These are phyloP conservation scores for Actenoides lindsayi DNA, from an alignment of 2,113 vertebrate species.

Conservation along the genomic window DNA sequence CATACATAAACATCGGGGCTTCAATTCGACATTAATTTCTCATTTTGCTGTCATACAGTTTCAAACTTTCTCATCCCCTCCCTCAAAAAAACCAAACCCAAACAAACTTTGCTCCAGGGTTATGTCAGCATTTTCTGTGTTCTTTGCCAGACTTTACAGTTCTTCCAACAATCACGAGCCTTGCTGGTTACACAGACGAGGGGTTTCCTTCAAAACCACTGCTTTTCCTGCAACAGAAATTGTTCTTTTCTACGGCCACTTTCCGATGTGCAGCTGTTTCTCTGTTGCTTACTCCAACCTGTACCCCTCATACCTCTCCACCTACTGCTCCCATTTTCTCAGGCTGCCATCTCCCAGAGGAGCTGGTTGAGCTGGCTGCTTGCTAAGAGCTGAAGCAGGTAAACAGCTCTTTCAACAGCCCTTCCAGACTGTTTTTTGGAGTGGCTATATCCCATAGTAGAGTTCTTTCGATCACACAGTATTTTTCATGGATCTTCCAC, in stretches of 20 bases:
- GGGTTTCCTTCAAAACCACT: neutral
- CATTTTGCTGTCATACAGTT: neutral
- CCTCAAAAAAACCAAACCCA: neutral
- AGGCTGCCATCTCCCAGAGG: neutral
- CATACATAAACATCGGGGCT: neutral
- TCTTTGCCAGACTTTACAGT: neutral
- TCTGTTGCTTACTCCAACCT: neutral
- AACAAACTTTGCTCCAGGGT: neutral
- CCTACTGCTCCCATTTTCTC: neutral
- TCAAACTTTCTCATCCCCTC: neutral
- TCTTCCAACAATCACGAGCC: neutral
- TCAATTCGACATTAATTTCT: neutral
- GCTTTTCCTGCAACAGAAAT: neutral
- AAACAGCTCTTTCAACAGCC: neutral
- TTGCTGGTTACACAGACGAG: neutral
- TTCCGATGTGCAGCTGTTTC: neutral
- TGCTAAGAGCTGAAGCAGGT: neutral
- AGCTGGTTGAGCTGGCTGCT: neutral
- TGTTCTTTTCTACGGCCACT: neutral
- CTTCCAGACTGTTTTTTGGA: neutral
- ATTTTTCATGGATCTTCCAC: neutral
- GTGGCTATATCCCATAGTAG: neutral
- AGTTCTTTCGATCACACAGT: neutral
- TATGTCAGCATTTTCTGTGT: neutral
- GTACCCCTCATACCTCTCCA: neutral